Evolutionary conservation across 1,140 invertebrate species (phyloP).

Genomic region (Bicyclus anynana): DNA sequence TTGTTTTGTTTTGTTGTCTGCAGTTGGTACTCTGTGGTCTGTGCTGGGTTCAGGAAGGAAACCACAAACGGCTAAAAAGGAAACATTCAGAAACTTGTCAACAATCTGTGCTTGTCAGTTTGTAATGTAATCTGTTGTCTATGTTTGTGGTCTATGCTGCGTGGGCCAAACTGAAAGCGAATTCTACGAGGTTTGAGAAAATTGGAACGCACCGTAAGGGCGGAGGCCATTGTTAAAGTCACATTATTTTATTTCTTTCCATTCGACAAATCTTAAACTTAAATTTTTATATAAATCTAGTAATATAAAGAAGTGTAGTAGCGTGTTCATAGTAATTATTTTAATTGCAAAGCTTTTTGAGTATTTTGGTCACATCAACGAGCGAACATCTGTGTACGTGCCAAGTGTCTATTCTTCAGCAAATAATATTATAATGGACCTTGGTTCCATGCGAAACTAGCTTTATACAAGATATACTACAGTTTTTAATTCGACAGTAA

Average conservation of each 20-base stretch:
- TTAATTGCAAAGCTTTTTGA: conserved; percentile 20
- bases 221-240: conserved; percentile 36
- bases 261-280: conserved; percentile 24
- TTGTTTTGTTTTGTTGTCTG: no score
- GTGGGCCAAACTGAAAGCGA: background rate
- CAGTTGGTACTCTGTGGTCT: no score
- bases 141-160: background rate
- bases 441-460: conserved; percentile 32
- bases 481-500: conserved; percentile 1
- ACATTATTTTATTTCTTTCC: conserved; percentile 44
- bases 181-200: conserved; percentile 14
- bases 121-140: background rate
- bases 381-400: conserved; percentile 24
- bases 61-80: no score
- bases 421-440: conserved; percentile 25
- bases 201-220: conserved; percentile 37
- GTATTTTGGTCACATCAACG: conserved; percentile 11
- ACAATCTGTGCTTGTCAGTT: background rate
- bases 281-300: conserved; percentile 30
- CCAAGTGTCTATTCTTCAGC: conserved; percentile 27
- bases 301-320: conserved; percentile 44
- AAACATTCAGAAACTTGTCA: no score
- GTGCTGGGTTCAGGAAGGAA: no score
- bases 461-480: conserved; percentile 7
- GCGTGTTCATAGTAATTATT: conserved; percentile 35